Evolutionary conservation across 2,797 vertebrate genomes (phyloP).

Genomic region (Rhinichthys osculus): DNA sequence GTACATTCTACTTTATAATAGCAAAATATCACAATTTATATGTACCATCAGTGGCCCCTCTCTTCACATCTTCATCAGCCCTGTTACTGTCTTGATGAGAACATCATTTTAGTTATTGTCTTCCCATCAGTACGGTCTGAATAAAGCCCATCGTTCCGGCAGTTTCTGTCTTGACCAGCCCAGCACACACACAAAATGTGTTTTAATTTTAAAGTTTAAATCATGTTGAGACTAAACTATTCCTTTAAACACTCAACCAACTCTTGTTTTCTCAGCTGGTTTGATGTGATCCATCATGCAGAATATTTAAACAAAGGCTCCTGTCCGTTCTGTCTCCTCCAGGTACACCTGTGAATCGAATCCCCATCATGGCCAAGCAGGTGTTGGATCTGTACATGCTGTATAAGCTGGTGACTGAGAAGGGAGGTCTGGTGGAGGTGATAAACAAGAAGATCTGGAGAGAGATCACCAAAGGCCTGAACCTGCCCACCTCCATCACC

Average conservation of each 20-base stretch:
- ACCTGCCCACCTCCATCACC: conserved; percentile 90
- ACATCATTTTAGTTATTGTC: background rate
- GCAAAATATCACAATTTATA: background rate
- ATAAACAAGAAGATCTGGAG: conserved; percentile 92
- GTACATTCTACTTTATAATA: background rate
- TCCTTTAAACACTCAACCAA: too few species aligned
- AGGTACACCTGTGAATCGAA: conserved; percentile 90
- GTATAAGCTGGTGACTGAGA: conserved; percentile 89
- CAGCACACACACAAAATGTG: background rate
- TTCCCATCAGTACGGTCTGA: too few species aligned
- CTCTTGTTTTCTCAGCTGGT: background rate
- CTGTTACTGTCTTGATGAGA: background rate
- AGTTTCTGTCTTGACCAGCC: background rate
- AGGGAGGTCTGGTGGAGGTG: conserved; percentile 87
- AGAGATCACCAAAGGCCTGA: conserved; percentile 90
- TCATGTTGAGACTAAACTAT: background rate
- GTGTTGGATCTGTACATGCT: conserved; percentile 89
- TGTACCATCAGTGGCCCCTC: background rate
- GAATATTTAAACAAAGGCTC: background rate
- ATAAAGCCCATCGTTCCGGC: background rate
- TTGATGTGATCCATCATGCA: background rate
- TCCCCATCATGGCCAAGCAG: conserved; percentile 92
- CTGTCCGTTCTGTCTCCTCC: conserved; percentile 17
- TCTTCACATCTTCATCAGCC: background rate
- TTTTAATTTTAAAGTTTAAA: background rate